phyloP scores from a whole-genome alignment of 2,113 vertebrate genomes.

The Carettochelys insculpta region DNA sequence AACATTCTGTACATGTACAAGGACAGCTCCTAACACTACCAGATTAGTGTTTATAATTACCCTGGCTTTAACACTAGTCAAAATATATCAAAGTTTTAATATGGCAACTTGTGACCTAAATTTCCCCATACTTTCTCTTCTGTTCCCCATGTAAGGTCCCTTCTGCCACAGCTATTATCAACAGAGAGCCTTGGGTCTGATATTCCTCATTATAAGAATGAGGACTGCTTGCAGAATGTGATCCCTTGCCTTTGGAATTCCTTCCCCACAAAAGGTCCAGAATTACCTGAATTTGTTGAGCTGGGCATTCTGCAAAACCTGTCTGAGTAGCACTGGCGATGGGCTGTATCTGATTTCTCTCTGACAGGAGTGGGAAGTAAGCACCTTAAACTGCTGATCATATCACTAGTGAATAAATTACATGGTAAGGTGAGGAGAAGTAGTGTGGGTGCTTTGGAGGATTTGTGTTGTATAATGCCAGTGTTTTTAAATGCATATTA shows the following conservation, averaged over 20 bases:
- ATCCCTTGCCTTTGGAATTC: not conserved
- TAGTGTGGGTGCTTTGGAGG: not conserved
- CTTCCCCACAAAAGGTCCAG: not conserved
- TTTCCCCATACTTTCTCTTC: not conserved
- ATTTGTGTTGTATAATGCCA: not conserved
- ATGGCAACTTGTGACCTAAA: not conserved
- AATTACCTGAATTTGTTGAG: not conserved
- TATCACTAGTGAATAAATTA: not conserved
- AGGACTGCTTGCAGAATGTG: not conserved
- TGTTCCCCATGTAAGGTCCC: not conserved
- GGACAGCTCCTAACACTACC: not conserved
- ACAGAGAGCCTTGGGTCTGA: not conserved
- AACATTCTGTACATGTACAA: not conserved
- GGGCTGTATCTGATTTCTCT: not conserved
- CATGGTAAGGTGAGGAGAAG: not conserved
- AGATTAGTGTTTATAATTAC: not conserved
- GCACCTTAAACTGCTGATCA: not conserved
- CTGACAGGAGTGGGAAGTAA: not conserved
- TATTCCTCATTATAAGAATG: not conserved
- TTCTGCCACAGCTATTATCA: not conserved
- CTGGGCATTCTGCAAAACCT: not conserved
- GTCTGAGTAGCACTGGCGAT: not conserved
- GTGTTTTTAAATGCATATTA: no score
- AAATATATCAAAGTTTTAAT: not conserved
- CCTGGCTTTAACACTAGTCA: not conserved